Percentiles rank a stretch among this genome's conserved stretches.
phyloP scores from a whole-genome alignment of 1,140 invertebrate genomes.

The Dinothrombium tinctorium region DNA sequence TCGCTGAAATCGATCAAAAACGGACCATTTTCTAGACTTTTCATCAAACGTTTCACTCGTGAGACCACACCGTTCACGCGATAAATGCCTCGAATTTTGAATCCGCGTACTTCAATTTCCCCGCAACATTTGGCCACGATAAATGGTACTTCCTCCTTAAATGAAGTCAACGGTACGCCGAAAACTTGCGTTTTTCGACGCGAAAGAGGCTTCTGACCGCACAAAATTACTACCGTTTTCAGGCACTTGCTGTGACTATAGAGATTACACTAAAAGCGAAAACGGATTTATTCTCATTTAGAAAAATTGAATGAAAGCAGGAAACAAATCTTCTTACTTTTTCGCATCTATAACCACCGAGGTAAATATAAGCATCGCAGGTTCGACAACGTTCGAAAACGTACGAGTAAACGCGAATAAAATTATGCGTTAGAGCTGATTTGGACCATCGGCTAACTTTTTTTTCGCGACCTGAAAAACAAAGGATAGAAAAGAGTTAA shows the following conservation, averaged over 20 bases:
- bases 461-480: neutral
- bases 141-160: slow-evolving; percentile 4
- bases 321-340: slow-evolving; percentile 7
- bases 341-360: slow-evolving; percentile 9
- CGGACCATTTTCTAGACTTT: slow-evolving; percentile 10
- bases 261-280: slow-evolving; percentile 7
- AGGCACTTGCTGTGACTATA: slow-evolving; percentile 10
- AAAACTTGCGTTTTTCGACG: slow-evolving; percentile 1
- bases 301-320: neutral
- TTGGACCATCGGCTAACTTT: slow-evolving; percentile 1
- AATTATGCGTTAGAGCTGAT: slow-evolving; percentile 9
- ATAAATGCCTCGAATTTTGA: slow-evolving; percentile 8
- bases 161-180: neutral
- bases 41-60: slow-evolving; percentile 8
- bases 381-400: slow-evolving; percentile 10
- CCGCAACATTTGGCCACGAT: slow-evolving; percentile 10
- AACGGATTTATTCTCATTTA: neutral
- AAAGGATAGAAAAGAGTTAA: neutral
- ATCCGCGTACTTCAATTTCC: slow-evolving; percentile 9
- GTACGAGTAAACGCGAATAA: slow-evolving; percentile 8
- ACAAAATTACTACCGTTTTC: slow-evolving; percentile 8
- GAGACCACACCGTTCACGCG: slow-evolving; percentile 10
- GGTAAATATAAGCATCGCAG: slow-evolving; percentile 12
- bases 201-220: slow-evolving; percentile 3
- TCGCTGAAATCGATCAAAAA: slow-evolving; percentile 11